Conservation (phyloP, 30 jellyfish, hydroid and myxozoan species). For the Aurelia sp. region DNA sequence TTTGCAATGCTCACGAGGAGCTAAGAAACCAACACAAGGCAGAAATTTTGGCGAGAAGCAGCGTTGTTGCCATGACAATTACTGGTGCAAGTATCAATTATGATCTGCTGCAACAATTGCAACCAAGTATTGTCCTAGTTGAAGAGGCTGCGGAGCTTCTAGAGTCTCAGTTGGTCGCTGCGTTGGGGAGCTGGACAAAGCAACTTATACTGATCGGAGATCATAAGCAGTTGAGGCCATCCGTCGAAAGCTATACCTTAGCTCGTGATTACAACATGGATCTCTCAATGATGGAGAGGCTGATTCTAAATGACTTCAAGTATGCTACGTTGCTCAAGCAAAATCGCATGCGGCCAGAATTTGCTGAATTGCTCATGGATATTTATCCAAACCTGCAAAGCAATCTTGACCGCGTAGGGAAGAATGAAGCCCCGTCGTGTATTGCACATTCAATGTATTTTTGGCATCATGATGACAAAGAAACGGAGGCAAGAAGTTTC, state of each 20-base stretch:
- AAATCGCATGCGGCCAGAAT: conserved; percentile 76
- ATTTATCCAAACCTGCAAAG: conserved; percentile 62
- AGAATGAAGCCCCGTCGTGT: conserved; percentile 49
- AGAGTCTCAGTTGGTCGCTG: conserved; percentile 78
- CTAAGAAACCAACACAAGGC: conserved; percentile 50
- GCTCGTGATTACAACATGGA: conserved; percentile 64
- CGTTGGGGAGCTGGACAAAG: conserved; percentile 65
- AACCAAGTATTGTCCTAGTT: conserved; percentile 69
- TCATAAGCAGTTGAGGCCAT: conserved; percentile 78
- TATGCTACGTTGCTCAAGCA: conserved; percentile 52
- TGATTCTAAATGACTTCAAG: conserved; percentile 29
- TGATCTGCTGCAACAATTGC: conserved; percentile 38
- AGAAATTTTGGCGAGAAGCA: conserved; percentile 15
- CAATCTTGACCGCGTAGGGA: conserved; percentile 45
- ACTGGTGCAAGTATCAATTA: conserved; percentile 81
- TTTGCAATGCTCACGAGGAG: conserved; percentile 24
- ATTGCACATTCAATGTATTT: conserved; percentile 32
- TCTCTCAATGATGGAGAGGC: conserved; percentile 82
- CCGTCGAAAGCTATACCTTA: conserved; percentile 59
- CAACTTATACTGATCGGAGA: conserved; percentile 81
- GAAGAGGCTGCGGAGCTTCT: conserved; percentile 89
- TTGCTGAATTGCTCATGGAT: conserved; percentile 65
- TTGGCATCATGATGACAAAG: conserved; percentile 65
- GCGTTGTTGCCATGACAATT: conserved; percentile 66
- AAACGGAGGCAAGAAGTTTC: conserved; percentile 49